phyloP scores from a whole-genome alignment of 2,797 vertebrate species.

The Lutra lutra region DNA sequence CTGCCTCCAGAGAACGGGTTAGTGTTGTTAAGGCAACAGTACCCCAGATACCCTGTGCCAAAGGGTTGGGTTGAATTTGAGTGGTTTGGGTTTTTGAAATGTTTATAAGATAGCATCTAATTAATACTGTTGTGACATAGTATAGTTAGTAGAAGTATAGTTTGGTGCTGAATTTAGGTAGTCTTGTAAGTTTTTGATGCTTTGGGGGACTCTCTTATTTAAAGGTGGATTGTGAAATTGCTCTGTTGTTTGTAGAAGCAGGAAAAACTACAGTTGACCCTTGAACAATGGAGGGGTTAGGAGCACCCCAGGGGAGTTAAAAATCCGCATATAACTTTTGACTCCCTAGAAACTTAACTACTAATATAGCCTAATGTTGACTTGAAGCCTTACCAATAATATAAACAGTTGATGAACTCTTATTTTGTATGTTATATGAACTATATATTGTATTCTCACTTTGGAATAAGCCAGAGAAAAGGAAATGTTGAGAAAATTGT shows the following conservation, averaged over 20 bases:
- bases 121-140: constrained; percentile 36
- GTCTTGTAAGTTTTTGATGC: constrained; percentile 41
- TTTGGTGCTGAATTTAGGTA: constrained; percentile 41
- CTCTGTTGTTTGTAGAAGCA: constrained; percentile 40
- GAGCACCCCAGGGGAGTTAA: neutral
- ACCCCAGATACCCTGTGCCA: constrained; percentile 57
- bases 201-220: constrained; percentile 42
- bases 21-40: constrained; percentile 50
- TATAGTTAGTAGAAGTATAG: too few species aligned
- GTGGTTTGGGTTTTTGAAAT: constrained; percentile 60
- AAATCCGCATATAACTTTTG: neutral
- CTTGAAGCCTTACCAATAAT: neutral
- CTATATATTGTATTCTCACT: neutral
- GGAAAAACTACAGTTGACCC: neutral
- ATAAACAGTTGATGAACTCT: neutral
- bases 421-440: neutral
- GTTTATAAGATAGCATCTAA: constrained; percentile 55
- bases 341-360: neutral
- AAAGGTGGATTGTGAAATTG: constrained; percentile 23
- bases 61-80: constrained; percentile 28
- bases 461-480: neutral
- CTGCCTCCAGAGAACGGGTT: constrained; percentile 56
- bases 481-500: neutral
- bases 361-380: neutral
- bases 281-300: neutral